These are phyloP conservation scores for Siphamia tubifer DNA, from an alignment of 2,113 vertebrate genomes.

Conservation along the genomic window DNA sequence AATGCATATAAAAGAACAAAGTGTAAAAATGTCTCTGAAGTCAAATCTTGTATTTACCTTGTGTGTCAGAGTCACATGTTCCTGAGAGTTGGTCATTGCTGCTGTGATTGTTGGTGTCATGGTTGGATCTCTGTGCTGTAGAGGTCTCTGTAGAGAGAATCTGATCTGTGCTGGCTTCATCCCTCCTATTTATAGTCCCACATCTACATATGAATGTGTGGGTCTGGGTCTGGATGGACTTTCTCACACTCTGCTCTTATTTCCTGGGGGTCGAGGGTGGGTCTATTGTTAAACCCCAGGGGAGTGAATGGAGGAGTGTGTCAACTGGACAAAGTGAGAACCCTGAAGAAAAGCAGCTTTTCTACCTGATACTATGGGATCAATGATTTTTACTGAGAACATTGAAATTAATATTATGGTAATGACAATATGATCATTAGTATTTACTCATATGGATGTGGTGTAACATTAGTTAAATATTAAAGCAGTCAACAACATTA, in stretches of 20 bases:
- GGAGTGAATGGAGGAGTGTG: slow-evolving; percentile 71
- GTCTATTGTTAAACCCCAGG: slow-evolving; percentile 60
- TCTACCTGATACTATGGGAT: slow-evolving; percentile 52
- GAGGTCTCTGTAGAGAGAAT: slow-evolving; percentile 65
- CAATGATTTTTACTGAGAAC: slow-evolving; percentile 55
- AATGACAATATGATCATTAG: no score
- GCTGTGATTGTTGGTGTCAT: slow-evolving; percentile 71
- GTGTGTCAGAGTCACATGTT: slow-evolving; percentile 60
- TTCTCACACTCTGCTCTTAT: slow-evolving; percentile 76
- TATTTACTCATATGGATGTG: no score
- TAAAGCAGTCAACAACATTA: no score
- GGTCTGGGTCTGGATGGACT: slow-evolving; percentile 61
- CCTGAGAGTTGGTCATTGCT: slow-evolving; percentile 48
- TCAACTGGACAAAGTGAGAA: slow-evolving; percentile 79
- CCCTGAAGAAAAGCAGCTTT: slow-evolving; percentile 57
- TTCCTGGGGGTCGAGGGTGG: slow-evolving; percentile 56
- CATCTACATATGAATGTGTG: slow-evolving; percentile 80
- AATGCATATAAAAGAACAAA: not conserved
- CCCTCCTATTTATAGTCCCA: slow-evolving; percentile 74
- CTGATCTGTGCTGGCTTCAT: slow-evolving; percentile 60
- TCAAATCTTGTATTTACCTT: slow-evolving; percentile 57
- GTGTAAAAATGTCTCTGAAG: not conserved
- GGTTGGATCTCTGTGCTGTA: slow-evolving; percentile 61
- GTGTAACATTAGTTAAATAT: no score
- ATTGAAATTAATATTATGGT: no score